Evolutionary conservation across 2,113 vertebrate genomes (phyloP).

Genomic region (Egretta garzetta): DNA sequence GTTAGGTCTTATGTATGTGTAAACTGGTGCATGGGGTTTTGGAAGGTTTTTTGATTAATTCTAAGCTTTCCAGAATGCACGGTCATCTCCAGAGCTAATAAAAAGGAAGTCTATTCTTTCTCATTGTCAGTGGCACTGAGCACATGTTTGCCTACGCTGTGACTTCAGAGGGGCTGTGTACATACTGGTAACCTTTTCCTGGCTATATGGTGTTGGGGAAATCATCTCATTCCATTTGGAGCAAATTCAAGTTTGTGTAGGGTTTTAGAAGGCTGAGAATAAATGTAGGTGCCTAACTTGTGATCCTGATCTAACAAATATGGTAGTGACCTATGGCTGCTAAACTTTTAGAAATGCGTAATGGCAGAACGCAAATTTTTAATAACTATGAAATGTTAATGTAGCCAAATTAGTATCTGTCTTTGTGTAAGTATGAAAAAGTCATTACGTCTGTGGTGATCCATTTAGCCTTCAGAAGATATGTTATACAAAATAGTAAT

Average conservation of each 20-base stretch:
- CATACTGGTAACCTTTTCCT: not conserved
- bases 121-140: not conserved
- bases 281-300: not conserved
- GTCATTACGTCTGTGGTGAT: not conserved
- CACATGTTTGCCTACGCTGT: not conserved
- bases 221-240: not conserved
- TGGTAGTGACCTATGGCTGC: not conserved
- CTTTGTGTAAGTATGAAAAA: not conserved
- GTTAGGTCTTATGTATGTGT: not conserved
- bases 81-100: not conserved
- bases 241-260: not conserved
- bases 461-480: not conserved
- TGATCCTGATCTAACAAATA: not conserved
- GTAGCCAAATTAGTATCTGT: not conserved
- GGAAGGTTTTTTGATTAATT: not conserved
- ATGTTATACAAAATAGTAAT: not conserved
- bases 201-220: not conserved
- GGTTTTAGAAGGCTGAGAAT: not conserved
- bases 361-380: fast-evolving
- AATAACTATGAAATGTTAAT: not conserved
- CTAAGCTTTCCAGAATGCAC: not conserved
- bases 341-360: not conserved
- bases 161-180: not conserved
- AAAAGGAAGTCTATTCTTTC: not conserved
- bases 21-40: not conserved